These are phyloP conservation scores for Poicephalus gulielmi DNA, from an alignment of 2,113 vertebrate species.

Conservation along the genomic window DNA sequence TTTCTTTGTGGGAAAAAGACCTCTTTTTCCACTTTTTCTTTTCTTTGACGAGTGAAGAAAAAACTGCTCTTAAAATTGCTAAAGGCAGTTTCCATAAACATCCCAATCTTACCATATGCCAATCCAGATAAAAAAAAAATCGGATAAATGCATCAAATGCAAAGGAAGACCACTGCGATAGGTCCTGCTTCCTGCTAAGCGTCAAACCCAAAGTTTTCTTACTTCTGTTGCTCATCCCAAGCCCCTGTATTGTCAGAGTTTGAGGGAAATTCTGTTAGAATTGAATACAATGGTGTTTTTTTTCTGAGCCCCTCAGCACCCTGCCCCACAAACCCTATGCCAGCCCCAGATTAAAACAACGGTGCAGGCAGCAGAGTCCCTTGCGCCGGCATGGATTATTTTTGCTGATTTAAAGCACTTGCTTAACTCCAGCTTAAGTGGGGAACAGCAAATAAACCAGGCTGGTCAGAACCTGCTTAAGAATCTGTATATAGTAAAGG, in stretches of 20 bases:
- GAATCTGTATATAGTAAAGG: not conserved
- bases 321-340: not conserved
- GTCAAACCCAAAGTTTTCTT: not conserved
- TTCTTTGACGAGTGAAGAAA: not conserved
- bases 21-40: not conserved
- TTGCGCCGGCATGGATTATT: not conserved
- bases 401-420: not conserved
- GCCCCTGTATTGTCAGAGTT: not conserved
- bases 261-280: not conserved
- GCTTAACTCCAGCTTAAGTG: not conserved
- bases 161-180: not conserved
- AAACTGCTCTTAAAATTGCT: not conserved
- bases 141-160: not conserved
- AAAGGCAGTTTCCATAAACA: not conserved
- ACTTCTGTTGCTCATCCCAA: not conserved
- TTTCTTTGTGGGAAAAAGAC: not conserved
- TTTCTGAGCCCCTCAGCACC: not conserved
- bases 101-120: not conserved
- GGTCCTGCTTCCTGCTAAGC: not conserved
- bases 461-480: not conserved
- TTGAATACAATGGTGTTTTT: rapidly evolving
- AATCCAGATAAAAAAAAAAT: not conserved
- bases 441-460: not conserved
- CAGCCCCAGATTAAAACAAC: not conserved
- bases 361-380: not conserved